Evolutionary conservation across 53 echinoderm and acorn worm genomes (phyloP).

Genomic region (Paracentrotus lividus): DNA sequence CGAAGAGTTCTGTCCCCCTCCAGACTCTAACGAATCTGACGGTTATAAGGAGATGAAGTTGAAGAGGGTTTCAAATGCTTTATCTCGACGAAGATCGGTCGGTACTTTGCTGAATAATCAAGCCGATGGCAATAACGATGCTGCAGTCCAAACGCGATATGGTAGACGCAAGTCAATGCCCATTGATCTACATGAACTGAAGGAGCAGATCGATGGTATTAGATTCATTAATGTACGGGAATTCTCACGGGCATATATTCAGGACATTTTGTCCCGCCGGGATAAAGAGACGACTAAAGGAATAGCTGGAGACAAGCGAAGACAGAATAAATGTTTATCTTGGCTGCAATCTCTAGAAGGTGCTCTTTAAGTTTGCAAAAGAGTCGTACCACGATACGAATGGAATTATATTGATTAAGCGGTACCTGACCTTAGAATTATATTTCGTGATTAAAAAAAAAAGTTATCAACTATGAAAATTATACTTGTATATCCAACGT

Average conservation of each 20-base stretch:
- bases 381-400: neutral
- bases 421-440: neutral
- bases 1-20: conserved; percentile 5
- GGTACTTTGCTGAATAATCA: conserved; percentile 7
- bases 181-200: conserved; percentile 10
- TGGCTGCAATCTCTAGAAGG: conserved; percentile 56
- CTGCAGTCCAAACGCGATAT: neutral
- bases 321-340: conserved; percentile 52
- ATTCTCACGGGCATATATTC: conserved; percentile 52
- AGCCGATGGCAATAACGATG: neutral
- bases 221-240: conserved; percentile 57
- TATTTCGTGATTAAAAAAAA: too few species aligned
- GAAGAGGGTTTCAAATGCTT: neutral
- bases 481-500: too few species aligned
- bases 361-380: neutral
- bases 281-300: conserved; percentile 19
- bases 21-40: conserved; percentile 11
- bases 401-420: neutral
- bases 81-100: conserved; percentile 32
- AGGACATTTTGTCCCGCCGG: conserved; percentile 30
- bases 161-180: conserved; percentile 53
- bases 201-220: conserved; percentile 32
- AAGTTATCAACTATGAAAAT: too few species aligned
- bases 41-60: neutral
- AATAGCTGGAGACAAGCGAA: neutral